Evolutionary conservation across 2,113 vertebrate genomes (phyloP), one percentile per base, ranked within the genome.

Genomic region (Lontra canadensis): DNA sequence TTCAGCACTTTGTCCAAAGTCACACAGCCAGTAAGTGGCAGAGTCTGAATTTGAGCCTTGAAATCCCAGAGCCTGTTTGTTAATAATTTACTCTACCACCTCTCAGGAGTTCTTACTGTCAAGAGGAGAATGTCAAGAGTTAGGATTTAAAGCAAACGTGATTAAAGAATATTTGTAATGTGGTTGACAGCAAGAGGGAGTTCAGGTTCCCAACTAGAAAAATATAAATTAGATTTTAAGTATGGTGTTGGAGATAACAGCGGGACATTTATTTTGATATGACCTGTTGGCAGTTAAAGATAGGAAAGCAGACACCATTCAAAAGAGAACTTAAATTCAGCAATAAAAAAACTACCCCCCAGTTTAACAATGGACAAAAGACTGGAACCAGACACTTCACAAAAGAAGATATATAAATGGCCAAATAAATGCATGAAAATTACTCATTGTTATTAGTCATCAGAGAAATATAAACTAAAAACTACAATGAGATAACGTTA

Each of bases 291-390:
- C 74, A 83, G 21, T 84, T 93, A 26, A 87, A 80, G 82, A 65
- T 95, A 59, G 8, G 25, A 71, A 79, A 95, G 36, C 81, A 94
- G 59, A 71, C 55, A 13, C 92, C 65, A 76, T 88, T 93, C 69
- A 96, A 59, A 93, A 87, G 69, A 95, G 49, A 95, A 78, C 44
- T 95, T 95, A 94, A 87, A 63, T 88, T 92, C 57, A 82, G 5
- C 78, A 88, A 11, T 67, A 61, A 92, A 57, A 67, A 31, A 93
- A n/a, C 7, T 4, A 18, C 42, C 74, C 47, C 12, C 25, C 44
- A 47, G 2, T 65, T 84, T 88, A 80, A 55, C 29, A 91, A 36
- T 34, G 29, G 0, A 6, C 31, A 69, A 69, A 85, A 90, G 39
- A 88, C 49, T 80, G n/a, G n/a, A 90, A 90, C 25, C 29, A 88